Conservation (phyloP, 2,888 invertebrate species). For the Eueremaeus valkanovi region DNA sequence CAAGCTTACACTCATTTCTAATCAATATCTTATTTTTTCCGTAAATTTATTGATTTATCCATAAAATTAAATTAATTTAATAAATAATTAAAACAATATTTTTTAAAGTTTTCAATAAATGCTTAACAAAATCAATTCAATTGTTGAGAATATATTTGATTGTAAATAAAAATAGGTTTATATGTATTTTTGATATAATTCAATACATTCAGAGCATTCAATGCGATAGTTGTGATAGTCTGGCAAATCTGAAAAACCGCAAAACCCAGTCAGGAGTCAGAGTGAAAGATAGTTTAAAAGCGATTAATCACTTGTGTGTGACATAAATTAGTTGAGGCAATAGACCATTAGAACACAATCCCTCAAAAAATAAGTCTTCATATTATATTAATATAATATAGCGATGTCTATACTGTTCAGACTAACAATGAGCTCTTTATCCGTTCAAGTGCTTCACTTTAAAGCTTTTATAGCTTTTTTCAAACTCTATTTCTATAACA, state of each 20-base stretch:
- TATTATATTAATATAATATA: no score
- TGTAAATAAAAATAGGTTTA: not conserved
- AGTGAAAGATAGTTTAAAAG: slow-evolving; percentile 30
- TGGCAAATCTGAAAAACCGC: slow-evolving; percentile 2
- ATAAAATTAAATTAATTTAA: no score
- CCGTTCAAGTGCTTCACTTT: slow-evolving; percentile 19
- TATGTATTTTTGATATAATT: not conserved
- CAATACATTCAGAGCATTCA: not conserved
- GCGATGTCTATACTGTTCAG: no score
- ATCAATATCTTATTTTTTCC: no score
- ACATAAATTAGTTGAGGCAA: slow-evolving; percentile 34
- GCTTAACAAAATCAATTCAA: no score
- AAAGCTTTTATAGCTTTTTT: slow-evolving; percentile 30
- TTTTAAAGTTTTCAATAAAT: no score
- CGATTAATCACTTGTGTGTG: slow-evolving; percentile 21
- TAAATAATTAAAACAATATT: no score
- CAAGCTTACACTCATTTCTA: no score
- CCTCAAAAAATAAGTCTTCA: slow-evolving; percentile 14
- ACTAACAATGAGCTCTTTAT: slow-evolving; percentile 29
- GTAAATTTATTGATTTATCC: no score
- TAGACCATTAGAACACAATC: slow-evolving; percentile 10
- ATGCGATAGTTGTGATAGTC: not conserved
- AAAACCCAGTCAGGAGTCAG: slow-evolving; percentile 10
- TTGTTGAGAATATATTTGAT: no score
- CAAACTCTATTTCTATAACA: slow-evolving; percentile 17